Base-by-base conservation (phyloP, 2,113 vertebrate genomes). In the Nannobrachium achirus region DNA sequence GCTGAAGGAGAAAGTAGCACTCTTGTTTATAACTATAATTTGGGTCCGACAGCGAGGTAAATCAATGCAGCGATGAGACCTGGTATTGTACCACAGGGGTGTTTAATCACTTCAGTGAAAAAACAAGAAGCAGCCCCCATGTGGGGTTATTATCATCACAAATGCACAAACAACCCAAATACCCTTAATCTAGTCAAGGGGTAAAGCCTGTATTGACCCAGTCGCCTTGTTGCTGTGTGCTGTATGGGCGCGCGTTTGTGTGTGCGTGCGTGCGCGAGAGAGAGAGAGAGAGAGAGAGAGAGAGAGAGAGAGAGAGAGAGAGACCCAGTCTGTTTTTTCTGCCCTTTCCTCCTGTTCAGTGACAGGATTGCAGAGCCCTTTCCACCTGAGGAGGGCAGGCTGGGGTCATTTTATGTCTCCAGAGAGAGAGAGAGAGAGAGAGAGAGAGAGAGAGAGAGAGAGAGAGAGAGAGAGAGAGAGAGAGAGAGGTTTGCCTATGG, bases 341-440 rank as follows among this genome's bases (percentile, higher is more conserved):
- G 20, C 20, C 20, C 20, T 25, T 2, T 25, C 20, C 20, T 25
- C 20, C 20, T 50, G 60, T 63, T 75, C 38, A 38, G 19, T 76
- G 66, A 79, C 76, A 78, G 71, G 68, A 65, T 85, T 78, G 76
- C 73, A 81, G 41, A 87, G 60, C 78, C 66, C 58, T 72, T 70
- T 91, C 86, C 89, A 91, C 92, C 92, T 92, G 91, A 88, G 84
- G 91, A 92, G 91, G 91, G 90, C 90, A 92, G 90, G 73, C 88
- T 92, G 89, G 86, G 89, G 88, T 89, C 72, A 83, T 85, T 75
- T 91, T 91, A 76, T 56, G 71, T n/a, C 69, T 73, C 62, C 78
- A 75, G 75, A 69, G 78, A 76, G 80, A 75, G 56, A n/a, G 50
- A 49, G 19, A 45, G 19, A 11, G 15, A 8, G 44, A 42, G 64